Conservation (phyloP, 2,888 invertebrate species). For the Ophioninae sp. region DNA sequence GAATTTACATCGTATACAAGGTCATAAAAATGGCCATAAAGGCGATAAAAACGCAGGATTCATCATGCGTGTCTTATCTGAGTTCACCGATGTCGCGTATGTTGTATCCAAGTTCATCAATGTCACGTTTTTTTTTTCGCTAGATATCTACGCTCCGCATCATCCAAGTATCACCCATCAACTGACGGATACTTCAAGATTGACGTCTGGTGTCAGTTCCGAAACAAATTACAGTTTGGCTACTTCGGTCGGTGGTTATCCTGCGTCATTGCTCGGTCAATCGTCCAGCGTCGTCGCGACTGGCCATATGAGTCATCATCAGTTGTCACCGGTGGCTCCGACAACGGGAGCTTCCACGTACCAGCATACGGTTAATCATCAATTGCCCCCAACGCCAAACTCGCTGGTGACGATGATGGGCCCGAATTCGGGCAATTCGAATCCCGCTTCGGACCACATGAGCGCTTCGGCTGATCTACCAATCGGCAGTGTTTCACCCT, state of each 20-base stretch:
- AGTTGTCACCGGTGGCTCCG: slow-evolving; percentile 73
- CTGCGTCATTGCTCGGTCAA: slow-evolving; percentile 75
- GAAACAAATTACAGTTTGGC: slow-evolving; percentile 78
- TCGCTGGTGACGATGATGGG: slow-evolving; percentile 82
- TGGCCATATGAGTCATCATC: slow-evolving; percentile 82
- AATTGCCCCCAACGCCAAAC: slow-evolving; percentile 81
- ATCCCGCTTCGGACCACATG: slow-evolving; percentile 73
- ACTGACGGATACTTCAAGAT: slow-evolving; percentile 77
- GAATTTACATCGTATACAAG: too few relatives aligned
- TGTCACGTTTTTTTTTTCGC: not conserved
- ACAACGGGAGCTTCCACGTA: slow-evolving; percentile 83
- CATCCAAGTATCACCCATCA: slow-evolving; percentile 77
- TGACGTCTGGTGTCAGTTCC: slow-evolving; percentile 79
- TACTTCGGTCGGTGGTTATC: slow-evolving; percentile 82
- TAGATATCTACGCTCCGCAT: slow-evolving; percentile 79
- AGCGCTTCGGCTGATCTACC: slow-evolving; percentile 70
- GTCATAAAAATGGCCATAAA: too few relatives aligned
- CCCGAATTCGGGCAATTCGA: slow-evolving; percentile 80
- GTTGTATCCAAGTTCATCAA: too few relatives aligned
- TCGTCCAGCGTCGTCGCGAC: slow-evolving; percentile 82
- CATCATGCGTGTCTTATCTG: too few relatives aligned
- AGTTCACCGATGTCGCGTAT: too few relatives aligned
- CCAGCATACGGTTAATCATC: slow-evolving; percentile 77
- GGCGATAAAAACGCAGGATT: too few relatives aligned
- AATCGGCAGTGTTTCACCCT: slow-evolving; percentile 73